A percentile compares a stretch with the other conserved stretches of the same genome.
Evolutionary conservation across 2,113 vertebrate genomes (phyloP).

Genomic region (Callorhinus ursinus): DNA sequence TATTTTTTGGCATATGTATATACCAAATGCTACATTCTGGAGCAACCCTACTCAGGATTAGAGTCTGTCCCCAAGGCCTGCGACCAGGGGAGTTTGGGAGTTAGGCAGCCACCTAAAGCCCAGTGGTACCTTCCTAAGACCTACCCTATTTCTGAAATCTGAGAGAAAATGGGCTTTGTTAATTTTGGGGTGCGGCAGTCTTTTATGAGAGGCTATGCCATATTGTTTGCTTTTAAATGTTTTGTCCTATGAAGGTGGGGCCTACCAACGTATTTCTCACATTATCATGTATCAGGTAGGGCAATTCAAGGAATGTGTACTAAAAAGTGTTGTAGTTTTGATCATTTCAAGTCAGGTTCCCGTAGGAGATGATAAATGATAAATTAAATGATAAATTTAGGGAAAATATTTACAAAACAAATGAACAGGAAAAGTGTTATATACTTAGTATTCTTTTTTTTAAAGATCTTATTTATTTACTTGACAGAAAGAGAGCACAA

Average conservation of each 20-base stretch:
- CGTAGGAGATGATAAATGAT: neutral
- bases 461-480: neutral
- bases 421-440: neutral
- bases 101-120: too few species aligned
- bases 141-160: neutral
- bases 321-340: neutral
- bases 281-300: neutral
- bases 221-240: slow-evolving; percentile 18
- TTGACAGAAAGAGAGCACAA: neutral
- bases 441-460: neutral
- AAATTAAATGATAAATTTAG: slow-evolving; percentile 19
- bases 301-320: neutral
- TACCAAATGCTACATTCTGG: neutral
- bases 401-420: slow-evolving; percentile 41
- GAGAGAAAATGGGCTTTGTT: slow-evolving; percentile 12
- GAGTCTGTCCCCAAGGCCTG: neutral
- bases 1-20: neutral
- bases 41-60: neutral
- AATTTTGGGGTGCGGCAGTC: neutral
- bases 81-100: neutral
- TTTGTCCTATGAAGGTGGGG: neutral
- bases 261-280: neutral
- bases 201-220: neutral
- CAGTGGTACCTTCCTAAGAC: neutral
- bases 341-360: neutral